Evolutionary conservation across 2,113 vertebrate species (phyloP).

Genomic region (Dicerorhinus sumatrensis): DNA sequence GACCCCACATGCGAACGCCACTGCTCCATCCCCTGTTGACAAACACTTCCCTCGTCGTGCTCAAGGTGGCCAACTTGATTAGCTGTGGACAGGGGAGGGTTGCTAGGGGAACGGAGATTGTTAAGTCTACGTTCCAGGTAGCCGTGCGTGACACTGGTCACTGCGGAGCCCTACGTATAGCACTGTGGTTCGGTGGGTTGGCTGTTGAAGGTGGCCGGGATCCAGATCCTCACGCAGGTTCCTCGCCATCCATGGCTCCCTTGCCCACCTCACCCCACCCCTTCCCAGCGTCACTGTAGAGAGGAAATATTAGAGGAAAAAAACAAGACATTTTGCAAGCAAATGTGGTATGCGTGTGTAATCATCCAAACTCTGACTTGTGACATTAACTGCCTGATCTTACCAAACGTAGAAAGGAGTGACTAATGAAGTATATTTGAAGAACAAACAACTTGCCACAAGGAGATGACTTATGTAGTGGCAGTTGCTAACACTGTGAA

Average conservation of each 20-base stretch:
- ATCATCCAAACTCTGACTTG: slow-evolving; percentile 19
- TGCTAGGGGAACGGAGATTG: no score
- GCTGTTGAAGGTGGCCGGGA: no score
- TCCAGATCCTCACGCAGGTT: no score
- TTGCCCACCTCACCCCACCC: neutral
- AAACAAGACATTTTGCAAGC: slow-evolving; percentile 1
- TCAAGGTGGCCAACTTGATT: neutral
- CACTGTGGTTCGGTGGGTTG: neutral
- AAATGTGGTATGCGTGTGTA: neutral
- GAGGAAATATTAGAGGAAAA: neutral
- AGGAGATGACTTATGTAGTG: neutral
- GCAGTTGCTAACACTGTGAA: neutral
- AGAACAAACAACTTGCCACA: neutral
- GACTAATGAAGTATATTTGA: slow-evolving; percentile 21
- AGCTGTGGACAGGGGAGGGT: neutral
- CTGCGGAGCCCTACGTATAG: neutral
- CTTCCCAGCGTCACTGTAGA: neutral
- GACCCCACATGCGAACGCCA: accelerated
- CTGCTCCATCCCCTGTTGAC: neutral
- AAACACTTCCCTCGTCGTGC: accelerated
- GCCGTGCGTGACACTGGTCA: accelerated
- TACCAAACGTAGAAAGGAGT: neutral
- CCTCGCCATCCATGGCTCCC: accelerated
- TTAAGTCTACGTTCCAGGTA: no score
- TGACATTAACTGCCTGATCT: slow-evolving; percentile 36